Conservation (phyloP, 2,888 invertebrate species). For the Apantesis nais region DNA sequence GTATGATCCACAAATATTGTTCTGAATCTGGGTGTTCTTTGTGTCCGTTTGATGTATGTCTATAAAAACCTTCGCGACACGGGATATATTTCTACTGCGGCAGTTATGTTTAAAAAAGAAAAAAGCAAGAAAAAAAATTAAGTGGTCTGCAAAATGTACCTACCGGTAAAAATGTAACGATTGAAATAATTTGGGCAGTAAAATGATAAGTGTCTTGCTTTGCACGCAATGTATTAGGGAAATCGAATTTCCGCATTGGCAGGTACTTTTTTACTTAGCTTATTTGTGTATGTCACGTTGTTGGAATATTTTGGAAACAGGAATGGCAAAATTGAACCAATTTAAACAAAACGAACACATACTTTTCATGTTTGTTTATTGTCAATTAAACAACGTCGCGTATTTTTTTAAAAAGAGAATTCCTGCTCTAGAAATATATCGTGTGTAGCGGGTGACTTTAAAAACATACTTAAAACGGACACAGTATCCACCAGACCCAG, state of each 20-base stretch:
- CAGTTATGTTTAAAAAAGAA: too few relatives aligned
- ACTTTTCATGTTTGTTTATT: neutral
- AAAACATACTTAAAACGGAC: too few relatives aligned
- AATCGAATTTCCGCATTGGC: slow-evolving; percentile 13
- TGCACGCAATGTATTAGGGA: slow-evolving; percentile 35
- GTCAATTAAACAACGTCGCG: neutral
- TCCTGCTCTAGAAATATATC: too few relatives aligned
- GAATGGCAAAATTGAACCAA: neutral
- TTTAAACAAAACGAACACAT: neutral
- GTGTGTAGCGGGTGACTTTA: too few relatives aligned
- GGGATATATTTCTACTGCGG: too few relatives aligned
- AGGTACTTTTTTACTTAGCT: slow-evolving; percentile 7
- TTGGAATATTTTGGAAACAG: neutral
- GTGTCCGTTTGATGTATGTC: too few relatives aligned
- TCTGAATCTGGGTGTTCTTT: too few relatives aligned
- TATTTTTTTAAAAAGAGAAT: too few relatives aligned
- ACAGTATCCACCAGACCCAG: too few relatives aligned
- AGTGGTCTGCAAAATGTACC: slow-evolving; percentile 19
- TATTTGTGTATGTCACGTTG: neutral
- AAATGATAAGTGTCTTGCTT: slow-evolving; percentile 30
- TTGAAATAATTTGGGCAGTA: slow-evolving; percentile 26
- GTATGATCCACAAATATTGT: too few relatives aligned
- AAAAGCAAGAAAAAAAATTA: slow-evolving; percentile 4
- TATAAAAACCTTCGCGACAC: too few relatives aligned
- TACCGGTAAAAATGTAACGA: slow-evolving; percentile 29